phyloP scores from a whole-genome alignment of 2,113 vertebrate genomes.

The Globicephala melas region DNA sequence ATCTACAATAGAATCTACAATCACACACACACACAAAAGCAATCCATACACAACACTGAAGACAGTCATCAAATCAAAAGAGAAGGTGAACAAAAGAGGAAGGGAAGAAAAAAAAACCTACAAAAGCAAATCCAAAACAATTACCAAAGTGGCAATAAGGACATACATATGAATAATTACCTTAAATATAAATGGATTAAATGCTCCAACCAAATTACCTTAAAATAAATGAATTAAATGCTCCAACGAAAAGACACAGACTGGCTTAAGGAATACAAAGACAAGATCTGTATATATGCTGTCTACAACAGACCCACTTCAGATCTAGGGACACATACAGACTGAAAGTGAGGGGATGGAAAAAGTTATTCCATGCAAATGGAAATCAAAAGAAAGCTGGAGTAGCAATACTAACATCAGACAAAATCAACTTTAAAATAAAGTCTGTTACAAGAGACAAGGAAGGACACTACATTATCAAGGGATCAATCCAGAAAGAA shows the following conservation, averaged over 20 bases:
- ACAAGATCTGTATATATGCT: too few relatives aligned
- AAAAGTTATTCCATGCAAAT: too few relatives aligned
- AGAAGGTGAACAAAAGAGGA: not conserved
- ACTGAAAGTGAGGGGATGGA: too few relatives aligned
- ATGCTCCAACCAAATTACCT: not conserved
- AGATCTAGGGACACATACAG: too few relatives aligned
- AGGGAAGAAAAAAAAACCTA: not conserved
- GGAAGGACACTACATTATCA: not conserved
- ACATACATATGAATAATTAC: not conserved
- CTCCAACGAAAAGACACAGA: too few relatives aligned
- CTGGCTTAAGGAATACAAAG: too few relatives aligned
- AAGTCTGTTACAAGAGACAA: not conserved
- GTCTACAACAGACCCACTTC: too few relatives aligned
- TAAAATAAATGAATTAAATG: not conserved
- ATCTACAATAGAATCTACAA: not conserved
- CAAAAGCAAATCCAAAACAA: not conserved
- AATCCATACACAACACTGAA: not conserved
- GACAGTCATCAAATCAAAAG: not conserved
- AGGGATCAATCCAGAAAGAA: not conserved
- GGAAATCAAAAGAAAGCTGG: too few relatives aligned
- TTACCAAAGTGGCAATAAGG: not conserved
- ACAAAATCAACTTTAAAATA: not conserved
- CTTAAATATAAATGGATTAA: not conserved
- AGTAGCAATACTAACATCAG: not conserved
- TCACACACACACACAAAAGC: not conserved